Base-by-base conservation (phyloP, 2,888 invertebrate species). In the Mechanitis mazaeus region DNA sequence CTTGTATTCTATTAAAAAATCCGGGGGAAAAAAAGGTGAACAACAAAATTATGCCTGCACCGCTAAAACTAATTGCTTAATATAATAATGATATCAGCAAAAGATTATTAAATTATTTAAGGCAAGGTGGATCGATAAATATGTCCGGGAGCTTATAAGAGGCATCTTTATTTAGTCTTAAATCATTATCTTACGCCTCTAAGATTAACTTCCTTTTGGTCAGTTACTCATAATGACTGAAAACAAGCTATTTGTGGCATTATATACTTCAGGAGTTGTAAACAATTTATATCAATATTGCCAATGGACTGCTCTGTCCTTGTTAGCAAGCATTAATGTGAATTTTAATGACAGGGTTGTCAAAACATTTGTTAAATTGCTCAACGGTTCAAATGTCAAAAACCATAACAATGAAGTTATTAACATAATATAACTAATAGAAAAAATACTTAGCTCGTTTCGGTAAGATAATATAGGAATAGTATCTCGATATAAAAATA, bases 281-380 rank as follows among this genome's bases (percentile, higher is more conserved):
- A 88, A 87, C 87, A 89, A 90, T 90, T 90, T 87, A 89, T 89
- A 89, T 90, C 87, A 90, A 89, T 89, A 90, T 85, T 80, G 83
- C 82, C 86, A 86, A 85, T 87, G 82, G 83, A 69, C 77, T 73
- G 77, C 76, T 80, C 76, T 78, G 80, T 77, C 76, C 82, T 86
- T 88, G 87, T 87, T 87, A 83, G 84, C 76, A 73, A 72, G 79
- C 78, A 83, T 85, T 85, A 85, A 86, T 87, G 82, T 84, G 83
- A 85, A 85, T 81, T 85, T 83, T 77, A 84, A 75, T 68, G 45
- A 1, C 78, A 89, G 88, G 89, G 89, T 61, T 87, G 83, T 9
- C 74, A 60, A 55, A 59, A 57, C 4, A 33, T 46, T 46, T n/a
- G 33, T 46, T 9, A 45, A 33, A 20, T 35, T n/a, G 33, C 35